Conservation (phyloP, 2,888 invertebrate genomes). For the Kuschelorhynchus macadamiae region DNA sequence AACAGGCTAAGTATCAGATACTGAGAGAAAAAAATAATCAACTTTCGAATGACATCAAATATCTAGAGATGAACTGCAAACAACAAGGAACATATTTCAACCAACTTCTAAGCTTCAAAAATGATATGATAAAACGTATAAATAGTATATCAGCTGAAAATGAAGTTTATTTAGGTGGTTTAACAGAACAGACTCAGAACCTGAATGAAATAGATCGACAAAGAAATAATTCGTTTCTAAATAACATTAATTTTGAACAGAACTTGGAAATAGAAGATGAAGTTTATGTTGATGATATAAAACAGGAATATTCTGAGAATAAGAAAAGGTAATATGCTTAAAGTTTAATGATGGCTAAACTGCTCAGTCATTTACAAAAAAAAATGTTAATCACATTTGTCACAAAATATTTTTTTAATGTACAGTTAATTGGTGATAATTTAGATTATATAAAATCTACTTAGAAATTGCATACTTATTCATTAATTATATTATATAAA, state of each 20-base stretch:
- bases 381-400: no score
- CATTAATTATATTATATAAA: no score
- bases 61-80: not conserved
- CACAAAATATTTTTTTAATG: no score
- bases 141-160: not conserved
- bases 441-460: no score
- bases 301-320: not conserved
- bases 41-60: not conserved
- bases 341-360: not conserved
- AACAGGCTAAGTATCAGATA: constrained; percentile 8
- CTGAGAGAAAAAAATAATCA: constrained; percentile 2
- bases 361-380: no score
- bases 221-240: not conserved
- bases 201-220: no score
- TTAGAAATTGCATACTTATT: no score
- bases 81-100: not conserved
- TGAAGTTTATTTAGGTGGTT: not conserved
- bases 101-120: not conserved
- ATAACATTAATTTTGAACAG: not conserved
- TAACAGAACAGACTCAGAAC: not conserved
- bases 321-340: not conserved
- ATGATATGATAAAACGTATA: not conserved
- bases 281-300: not conserved
- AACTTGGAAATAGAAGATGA: not conserved
- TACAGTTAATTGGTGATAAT: no score